Conservation (phyloP, 2,888 invertebrate genomes). For the Reticulitermes lucifugus region DNA sequence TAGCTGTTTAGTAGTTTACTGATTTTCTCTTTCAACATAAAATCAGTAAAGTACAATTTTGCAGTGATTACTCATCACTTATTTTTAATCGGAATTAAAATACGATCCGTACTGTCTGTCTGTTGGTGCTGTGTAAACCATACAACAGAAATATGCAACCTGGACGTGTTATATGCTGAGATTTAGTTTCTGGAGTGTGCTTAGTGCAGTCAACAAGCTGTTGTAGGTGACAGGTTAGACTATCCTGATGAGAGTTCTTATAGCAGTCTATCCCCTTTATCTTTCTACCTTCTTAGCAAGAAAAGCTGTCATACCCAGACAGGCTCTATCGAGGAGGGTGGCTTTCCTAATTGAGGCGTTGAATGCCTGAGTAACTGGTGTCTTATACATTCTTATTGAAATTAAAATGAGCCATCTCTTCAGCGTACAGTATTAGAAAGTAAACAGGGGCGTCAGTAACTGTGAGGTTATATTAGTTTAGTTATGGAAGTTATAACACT, state of each 20-base stretch:
- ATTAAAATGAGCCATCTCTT: neutral
- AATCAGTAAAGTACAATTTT: no score
- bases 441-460: neutral
- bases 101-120: neutral
- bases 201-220: neutral
- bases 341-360: neutral
- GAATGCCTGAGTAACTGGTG: neutral
- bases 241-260: neutral
- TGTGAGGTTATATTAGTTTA: neutral
- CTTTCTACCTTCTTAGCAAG: neutral
- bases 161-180: neutral
- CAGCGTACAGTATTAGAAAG: neutral
- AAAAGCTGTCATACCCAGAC: conserved; percentile 9
- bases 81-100: neutral
- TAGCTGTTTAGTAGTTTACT: no score
- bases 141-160: neutral
- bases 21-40: no score
- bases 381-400: neutral
- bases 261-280: conserved; percentile 8
- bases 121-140: neutral
- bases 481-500: neutral
- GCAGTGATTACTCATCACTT: no score
- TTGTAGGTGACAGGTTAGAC: conserved; percentile 8
- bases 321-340: neutral
- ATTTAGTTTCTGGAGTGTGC: neutral